Evolutionary conservation across 2,888 invertebrate genomes (phyloP), one percentile per base, ranked within the genome.

Genomic region (Atrina japonica): DNA sequence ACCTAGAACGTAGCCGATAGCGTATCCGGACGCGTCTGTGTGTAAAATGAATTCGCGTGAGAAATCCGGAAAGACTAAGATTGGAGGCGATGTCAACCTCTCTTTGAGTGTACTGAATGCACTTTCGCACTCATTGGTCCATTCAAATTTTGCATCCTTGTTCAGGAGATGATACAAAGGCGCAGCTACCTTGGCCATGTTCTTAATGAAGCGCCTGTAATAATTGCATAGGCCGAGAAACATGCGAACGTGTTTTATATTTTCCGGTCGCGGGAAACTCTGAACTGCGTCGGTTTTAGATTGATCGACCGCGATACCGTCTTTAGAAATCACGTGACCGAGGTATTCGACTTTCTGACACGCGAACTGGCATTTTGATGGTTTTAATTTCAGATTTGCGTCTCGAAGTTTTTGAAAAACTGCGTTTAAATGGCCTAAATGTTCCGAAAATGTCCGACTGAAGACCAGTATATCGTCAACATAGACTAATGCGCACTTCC

Each of bases 221-320:
- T 76, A 80, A 49, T 76, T 76, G 16, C 72, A 70, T n/a, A 77
- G 52, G 5, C 77, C 78, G 16, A 80, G 55, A 60, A 79, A 79
- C 30, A 66, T 58, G 41, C 71, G 43, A n/a, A 76, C 29, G 45
- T 74, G 64, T 58, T 76, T 75, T 41, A 70, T 65, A 16, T 43
- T 61, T 47, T 53, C 70, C 2, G 78, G 79, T 14, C 45, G 60
- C 35, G 71, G 74, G 41, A 69, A 73, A 43, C 67, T 66, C 23
- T 52, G 5, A 43, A 80, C 65, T 30, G 69, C 67, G 18, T 72
- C 60, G 21, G 64, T 71, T 43, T 75, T 73, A 3, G 21, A 40
- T 3, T 61, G 61, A 21, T 77, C 76, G 43, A 68, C 66, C 23
- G 67, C 23, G 27, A 78, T 61, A 14, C 77, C 80, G 27, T 74